Evolutionary conservation across 2,113 vertebrate species (phyloP).

Genomic region (Myxocyprinus asiaticus): DNA sequence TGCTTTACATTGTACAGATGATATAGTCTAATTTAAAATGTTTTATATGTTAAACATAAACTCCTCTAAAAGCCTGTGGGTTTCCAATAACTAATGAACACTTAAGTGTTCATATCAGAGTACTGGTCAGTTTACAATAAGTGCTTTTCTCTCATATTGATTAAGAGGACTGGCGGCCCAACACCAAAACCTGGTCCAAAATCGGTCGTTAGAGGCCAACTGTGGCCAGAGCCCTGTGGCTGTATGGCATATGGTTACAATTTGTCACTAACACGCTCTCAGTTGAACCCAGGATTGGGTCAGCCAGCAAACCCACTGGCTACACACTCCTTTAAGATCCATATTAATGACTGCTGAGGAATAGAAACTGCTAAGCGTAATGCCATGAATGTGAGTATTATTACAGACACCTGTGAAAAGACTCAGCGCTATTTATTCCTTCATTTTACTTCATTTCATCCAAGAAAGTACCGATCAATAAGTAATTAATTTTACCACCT

Average conservation of each 20-base stretch:
- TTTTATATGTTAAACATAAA: background rate
- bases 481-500: conserved; percentile 75
- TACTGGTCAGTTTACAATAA: background rate
- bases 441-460: conserved; percentile 72
- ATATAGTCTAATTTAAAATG: too few relatives aligned
- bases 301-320: conserved; percentile 50
- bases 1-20: too few relatives aligned
- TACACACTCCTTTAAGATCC: conserved; percentile 49
- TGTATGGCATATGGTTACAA: conserved; percentile 39
- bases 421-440: conserved; percentile 61
- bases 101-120: conserved; percentile 19
- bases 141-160: conserved; percentile 35
- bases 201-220: conserved; percentile 26
- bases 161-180: conserved; percentile 37
- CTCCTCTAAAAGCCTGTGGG: background rate
- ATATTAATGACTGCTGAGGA: conserved; percentile 67
- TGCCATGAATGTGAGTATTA: conserved; percentile 63
- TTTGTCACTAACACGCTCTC: conserved; percentile 49
- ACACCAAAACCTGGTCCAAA: conserved; percentile 36
- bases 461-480: conserved; percentile 72
- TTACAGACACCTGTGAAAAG: conserved; percentile 62
- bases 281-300: conserved; percentile 51
- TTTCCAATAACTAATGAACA: background rate
- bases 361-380: conserved; percentile 68
- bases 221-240: conserved; percentile 39